Evolutionary conservation across 1,140 invertebrate genomes (phyloP).

Genomic region (Micrasema minimum): DNA sequence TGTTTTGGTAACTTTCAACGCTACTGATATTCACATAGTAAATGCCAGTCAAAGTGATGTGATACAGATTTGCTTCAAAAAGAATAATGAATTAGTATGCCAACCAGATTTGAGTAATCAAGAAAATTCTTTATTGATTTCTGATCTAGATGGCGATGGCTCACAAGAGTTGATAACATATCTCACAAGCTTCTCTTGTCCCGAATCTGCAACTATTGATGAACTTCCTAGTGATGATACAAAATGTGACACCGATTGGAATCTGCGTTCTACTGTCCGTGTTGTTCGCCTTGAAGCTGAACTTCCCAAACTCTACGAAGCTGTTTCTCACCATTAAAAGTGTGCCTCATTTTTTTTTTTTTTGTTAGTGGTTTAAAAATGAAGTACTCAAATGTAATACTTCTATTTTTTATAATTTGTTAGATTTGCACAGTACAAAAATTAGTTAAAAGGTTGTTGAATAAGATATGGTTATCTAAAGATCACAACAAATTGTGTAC

Average conservation of each 20-base stretch:
- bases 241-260: conserved; percentile 66
- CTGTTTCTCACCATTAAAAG: conserved; percentile 52
- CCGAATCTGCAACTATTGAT: conserved; percentile 61
- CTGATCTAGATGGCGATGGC: conserved; percentile 77
- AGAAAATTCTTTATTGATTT: conserved; percentile 74
- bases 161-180: conserved; percentile 81
- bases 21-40: conserved; percentile 75
- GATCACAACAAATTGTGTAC: too few species aligned
- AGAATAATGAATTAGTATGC: conserved; percentile 68
- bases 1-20: conserved; percentile 80
- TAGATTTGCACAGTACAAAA: too few species aligned
- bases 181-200: conserved; percentile 70
- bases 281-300: conserved; percentile 75
- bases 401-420: too few species aligned
- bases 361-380: too few species aligned
- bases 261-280: conserved; percentile 71
- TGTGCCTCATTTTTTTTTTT: too few species aligned
- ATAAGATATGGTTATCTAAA: too few species aligned
- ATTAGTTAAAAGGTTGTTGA: too few species aligned
- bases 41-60: conserved; percentile 80
- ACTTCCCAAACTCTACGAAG: conserved; percentile 72
- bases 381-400: too few species aligned
- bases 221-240: conserved; percentile 56
- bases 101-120: conserved; percentile 79
- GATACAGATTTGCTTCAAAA: conserved; percentile 73